phyloP scores from a whole-genome alignment of 2,888 invertebrate species.

The Sphinx pinastri region DNA sequence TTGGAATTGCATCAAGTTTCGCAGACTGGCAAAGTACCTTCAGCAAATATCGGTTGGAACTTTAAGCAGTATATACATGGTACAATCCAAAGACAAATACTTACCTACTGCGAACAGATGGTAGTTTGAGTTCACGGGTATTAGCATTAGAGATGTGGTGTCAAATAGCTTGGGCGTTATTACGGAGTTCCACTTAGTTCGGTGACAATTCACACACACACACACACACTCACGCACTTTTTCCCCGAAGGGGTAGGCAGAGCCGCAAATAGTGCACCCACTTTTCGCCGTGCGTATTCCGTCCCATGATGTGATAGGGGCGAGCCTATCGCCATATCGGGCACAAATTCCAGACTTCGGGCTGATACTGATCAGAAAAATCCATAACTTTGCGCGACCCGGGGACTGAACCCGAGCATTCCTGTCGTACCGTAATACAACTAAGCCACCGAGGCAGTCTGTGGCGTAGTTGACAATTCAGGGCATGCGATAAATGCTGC shows the following conservation, averaged over 20 bases:
- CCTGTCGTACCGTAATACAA: too few species aligned
- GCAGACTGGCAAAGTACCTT: constrained; percentile 62
- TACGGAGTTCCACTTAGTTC: constrained; percentile 7
- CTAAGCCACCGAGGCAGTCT: too few species aligned
- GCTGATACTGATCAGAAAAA: too few species aligned
- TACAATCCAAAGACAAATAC: constrained; percentile 63
- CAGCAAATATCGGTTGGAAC: constrained; percentile 71
- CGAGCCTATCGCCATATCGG: too few species aligned
- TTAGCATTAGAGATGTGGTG: constrained; percentile 45
- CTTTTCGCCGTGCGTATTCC: too few species aligned
- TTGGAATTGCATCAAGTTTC: constrained; percentile 60
- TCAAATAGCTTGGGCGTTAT: constrained; percentile 22
- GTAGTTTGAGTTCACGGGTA: constrained; percentile 48
- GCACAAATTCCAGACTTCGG: too few species aligned
- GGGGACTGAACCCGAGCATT: too few species aligned
- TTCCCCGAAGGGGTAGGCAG: too few species aligned
- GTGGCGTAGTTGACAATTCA: not conserved
- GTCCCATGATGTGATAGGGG: too few species aligned
- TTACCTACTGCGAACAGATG: constrained; percentile 50
- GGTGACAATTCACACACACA: not conserved
- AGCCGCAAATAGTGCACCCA: too few species aligned
- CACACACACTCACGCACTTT: too few species aligned
- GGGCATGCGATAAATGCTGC: not conserved
- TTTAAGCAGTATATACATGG: constrained; percentile 52
- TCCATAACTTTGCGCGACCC: too few species aligned